Evolutionary conservation across 1,140 invertebrate genomes (phyloP).

Genomic region (Augochlora pura): DNA sequence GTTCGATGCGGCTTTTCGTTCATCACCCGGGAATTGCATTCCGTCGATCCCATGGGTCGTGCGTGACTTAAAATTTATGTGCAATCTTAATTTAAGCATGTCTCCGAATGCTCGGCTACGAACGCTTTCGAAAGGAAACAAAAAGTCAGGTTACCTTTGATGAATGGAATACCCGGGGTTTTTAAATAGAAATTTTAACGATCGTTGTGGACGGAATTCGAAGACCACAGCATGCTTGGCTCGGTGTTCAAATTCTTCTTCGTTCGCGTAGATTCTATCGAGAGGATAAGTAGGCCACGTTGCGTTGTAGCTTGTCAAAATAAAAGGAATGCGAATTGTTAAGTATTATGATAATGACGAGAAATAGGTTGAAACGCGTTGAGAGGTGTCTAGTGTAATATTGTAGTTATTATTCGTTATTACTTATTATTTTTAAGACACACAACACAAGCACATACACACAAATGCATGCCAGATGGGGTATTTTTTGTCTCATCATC

Average conservation of each 20-base stretch:
- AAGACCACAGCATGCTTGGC: neutral
- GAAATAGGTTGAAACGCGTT: slow-evolving; percentile 24
- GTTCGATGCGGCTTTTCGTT: slow-evolving; percentile 12
- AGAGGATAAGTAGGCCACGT: slow-evolving; percentile 22
- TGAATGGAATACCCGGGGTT: neutral
- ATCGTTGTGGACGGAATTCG: slow-evolving; percentile 19
- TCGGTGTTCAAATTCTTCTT: slow-evolving; percentile 19
- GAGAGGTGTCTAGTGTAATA: slow-evolving; percentile 36
- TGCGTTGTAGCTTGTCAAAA: slow-evolving; percentile 27
- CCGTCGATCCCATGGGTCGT: slow-evolving; percentile 4
- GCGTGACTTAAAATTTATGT: slow-evolving; percentile 36
- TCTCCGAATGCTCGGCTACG: neutral
- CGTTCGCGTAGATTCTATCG: slow-evolving; percentile 3
- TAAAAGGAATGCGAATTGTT: slow-evolving; percentile 41
- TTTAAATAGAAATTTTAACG: slow-evolving; percentile 20
- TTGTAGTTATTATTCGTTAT: slow-evolving; percentile 49
- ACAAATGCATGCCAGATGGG: slow-evolving; percentile 39
- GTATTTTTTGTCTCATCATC: slow-evolving; percentile 26
- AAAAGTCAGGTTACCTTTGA: slow-evolving; percentile 5
- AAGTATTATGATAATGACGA: slow-evolving; percentile 54
- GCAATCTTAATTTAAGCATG: slow-evolving; percentile 57
- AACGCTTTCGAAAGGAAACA: neutral
- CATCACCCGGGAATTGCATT: slow-evolving; percentile 18
- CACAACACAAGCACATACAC: slow-evolving; percentile 33
- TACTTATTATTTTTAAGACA: slow-evolving; percentile 59